These are phyloP conservation scores for Cebus imitator DNA, from an alignment of 2,113 vertebrate species.

Conservation along the genomic window DNA sequence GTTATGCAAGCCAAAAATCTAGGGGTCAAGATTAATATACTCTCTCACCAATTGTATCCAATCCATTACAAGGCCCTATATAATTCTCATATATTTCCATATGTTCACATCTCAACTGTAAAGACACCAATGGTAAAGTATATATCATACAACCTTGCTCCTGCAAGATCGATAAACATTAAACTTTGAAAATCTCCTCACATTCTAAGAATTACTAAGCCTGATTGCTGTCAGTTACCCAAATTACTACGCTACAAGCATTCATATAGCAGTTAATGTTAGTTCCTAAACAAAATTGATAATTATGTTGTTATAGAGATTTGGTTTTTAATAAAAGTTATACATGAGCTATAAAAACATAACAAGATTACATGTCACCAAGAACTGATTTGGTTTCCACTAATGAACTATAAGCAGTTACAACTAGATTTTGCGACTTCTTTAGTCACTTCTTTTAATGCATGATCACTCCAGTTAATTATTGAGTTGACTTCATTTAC, in stretches of 20 bases:
- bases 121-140: neutral
- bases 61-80: neutral
- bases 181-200: neutral
- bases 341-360: slow-evolving; percentile 12
- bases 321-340: slow-evolving; percentile 46
- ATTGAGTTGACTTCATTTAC: slow-evolving; percentile 55
- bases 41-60: neutral
- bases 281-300: slow-evolving; percentile 9
- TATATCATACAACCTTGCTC: neutral
- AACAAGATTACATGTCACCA: neutral
- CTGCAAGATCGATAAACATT: neutral
- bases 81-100: neutral
- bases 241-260: neutral
- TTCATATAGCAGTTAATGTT: neutral
- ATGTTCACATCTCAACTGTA: neutral
- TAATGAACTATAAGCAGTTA: slow-evolving; percentile 28
- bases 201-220: neutral
- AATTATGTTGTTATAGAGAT: neutral
- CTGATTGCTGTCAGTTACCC: neutral
- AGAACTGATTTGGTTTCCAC: slow-evolving; percentile 46
- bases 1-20: neutral
- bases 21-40: neutral
- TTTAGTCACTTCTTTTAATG: slow-evolving; percentile 52
- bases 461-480: slow-evolving; percentile 62
- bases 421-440: slow-evolving; percentile 34